Percentiles rank a stretch among this genome's conserved stretches.
Conservation (phyloP, 2,888 invertebrate species). For the Tupiocoris notatus region DNA sequence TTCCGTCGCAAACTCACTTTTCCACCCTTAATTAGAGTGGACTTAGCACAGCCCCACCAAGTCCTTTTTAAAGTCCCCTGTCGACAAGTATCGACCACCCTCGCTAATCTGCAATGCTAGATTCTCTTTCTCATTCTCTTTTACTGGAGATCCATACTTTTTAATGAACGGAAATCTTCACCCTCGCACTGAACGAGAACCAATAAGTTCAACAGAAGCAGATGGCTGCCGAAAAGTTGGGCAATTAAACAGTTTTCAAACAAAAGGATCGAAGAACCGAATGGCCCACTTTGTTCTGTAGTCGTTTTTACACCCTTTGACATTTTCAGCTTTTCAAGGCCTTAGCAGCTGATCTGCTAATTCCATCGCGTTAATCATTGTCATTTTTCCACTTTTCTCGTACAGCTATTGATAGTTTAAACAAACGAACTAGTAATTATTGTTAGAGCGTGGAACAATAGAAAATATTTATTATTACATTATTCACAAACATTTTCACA, state of each 20-base stretch:
- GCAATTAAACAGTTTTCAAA: background rate
- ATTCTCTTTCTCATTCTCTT: conserved; percentile 1
- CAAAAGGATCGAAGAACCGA: background rate
- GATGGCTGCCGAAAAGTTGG: background rate
- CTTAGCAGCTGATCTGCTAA: no score
- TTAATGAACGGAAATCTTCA: conserved; percentile 24
- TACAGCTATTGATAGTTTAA: no score
- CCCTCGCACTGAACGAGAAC: background rate
- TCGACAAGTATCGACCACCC: background rate
- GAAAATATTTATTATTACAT: no score
- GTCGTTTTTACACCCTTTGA: background rate
- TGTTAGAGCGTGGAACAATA: no score
- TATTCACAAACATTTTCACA: no score
- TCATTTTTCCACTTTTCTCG: no score
- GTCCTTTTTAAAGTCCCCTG: no score
- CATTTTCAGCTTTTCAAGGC: no score
- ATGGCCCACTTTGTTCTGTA: background rate
- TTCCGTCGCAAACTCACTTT: conserved; percentile 30
- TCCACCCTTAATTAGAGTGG: conserved; percentile 34
- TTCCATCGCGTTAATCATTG: no score
- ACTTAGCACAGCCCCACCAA: conserved; percentile 6
- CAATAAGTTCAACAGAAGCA: conserved; percentile 7
- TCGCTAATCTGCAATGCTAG: background rate
- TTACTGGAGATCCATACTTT: conserved; percentile 23
- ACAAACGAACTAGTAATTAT: no score